These are phyloP conservation scores for Prunella strophiata DNA, from an alignment of 2,797 vertebrate genomes.

Conservation along the genomic window DNA sequence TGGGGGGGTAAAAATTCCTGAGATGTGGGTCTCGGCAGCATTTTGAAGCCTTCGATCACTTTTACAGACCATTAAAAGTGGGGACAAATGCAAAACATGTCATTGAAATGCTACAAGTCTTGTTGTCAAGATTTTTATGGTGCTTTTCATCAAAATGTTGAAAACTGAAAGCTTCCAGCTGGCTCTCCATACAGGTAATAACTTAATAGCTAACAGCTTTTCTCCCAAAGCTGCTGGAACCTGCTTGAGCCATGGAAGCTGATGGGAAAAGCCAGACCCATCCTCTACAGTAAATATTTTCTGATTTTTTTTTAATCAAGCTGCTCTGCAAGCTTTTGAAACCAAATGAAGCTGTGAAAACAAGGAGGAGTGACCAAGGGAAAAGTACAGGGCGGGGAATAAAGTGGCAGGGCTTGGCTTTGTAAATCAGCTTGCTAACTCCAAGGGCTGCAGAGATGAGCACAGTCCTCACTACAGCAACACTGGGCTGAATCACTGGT, in stretches of 20 bases:
- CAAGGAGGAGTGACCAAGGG: not conserved
- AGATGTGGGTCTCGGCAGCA: not conserved
- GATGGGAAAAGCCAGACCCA: conserved; percentile 34
- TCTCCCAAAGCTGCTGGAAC: conserved; percentile 53
- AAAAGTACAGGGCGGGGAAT: not conserved
- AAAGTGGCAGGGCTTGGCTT: not conserved
- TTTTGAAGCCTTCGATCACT: conserved; percentile 30
- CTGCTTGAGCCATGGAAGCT: conserved; percentile 20
- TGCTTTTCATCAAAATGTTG: conserved; percentile 66
- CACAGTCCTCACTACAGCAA: not conserved
- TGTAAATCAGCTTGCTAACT: not conserved
- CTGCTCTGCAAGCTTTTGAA: not conserved
- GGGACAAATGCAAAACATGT: conserved; percentile 19
- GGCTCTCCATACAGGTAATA: conserved; percentile 60
- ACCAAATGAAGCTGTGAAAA: not conserved
- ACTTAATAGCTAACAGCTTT: conserved; percentile 64
- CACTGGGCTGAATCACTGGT: not conserved
- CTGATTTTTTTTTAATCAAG: conserved; percentile 24
- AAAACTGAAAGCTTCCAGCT: conserved; percentile 65
- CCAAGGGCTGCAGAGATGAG: not conserved
- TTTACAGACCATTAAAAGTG: not conserved
- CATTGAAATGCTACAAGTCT: conserved; percentile 16
- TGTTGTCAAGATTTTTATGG: conserved; percentile 58
- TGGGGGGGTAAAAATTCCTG: not conserved
- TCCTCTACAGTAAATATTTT: conserved; percentile 29